phyloP scores from a whole-genome alignment of 2,888 invertebrate genomes.

The Pollenia amentaria region DNA sequence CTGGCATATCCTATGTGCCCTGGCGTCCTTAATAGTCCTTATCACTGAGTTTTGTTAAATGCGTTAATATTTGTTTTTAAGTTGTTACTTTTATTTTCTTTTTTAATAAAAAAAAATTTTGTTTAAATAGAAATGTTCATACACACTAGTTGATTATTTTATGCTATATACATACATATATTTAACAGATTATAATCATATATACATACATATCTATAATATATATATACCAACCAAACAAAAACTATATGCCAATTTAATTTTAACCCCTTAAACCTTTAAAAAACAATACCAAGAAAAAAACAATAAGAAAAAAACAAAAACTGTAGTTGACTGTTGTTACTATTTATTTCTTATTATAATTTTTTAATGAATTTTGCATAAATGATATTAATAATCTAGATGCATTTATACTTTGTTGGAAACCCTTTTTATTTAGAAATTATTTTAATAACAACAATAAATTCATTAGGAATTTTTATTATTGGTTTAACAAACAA shows the following conservation, averaged over 20 bases:
- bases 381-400: constrained; percentile 72
- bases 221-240: constrained; percentile 51
- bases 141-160: constrained; percentile 74
- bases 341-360: constrained; percentile 75
- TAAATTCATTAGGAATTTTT: constrained; percentile 66
- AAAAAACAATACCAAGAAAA: constrained; percentile 38
- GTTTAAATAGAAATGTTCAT: constrained; percentile 70
- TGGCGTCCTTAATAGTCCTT: constrained; percentile 46
- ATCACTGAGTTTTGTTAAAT: constrained; percentile 69
- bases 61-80: constrained; percentile 69
- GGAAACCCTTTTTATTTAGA: constrained; percentile 70
- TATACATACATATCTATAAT: constrained; percentile 52
- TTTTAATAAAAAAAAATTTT: constrained; percentile 53
- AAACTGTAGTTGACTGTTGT: constrained; percentile 83
- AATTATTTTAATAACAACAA: constrained; percentile 48
- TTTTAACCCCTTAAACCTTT: constrained; percentile 46
- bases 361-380: constrained; percentile 62
- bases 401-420: constrained; percentile 73
- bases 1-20: constrained; percentile 57
- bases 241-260: constrained; percentile 54
- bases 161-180: constrained; percentile 75
- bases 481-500: constrained; percentile 48
- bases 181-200: constrained; percentile 78
- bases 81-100: constrained; percentile 50
- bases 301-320: constrained; percentile 76